Evolutionary conservation across 2,888 invertebrate species (phyloP), one percentile per base, ranked within the genome.

Genomic region (Drosophila suboccidentalis): DNA sequence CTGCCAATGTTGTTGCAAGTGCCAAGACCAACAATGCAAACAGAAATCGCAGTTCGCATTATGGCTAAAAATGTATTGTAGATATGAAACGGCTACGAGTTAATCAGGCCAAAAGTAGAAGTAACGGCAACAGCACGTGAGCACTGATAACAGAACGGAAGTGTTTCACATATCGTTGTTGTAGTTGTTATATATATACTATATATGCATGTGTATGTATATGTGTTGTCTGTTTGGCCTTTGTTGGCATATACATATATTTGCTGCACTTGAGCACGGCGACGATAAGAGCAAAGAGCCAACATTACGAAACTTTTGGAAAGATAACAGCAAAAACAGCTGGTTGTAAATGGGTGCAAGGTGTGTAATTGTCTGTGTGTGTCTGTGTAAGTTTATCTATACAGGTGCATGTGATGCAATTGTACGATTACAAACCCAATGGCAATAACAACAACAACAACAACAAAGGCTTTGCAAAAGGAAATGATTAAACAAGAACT

Each of bases 341-440:
- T 57, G 57, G 46, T 38, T 57, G 57, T 46, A 17, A 55, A 32
- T 34, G 44, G 22, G 43, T 55, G 46, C 17, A 22, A 39, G n/a
- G 43, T 55, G 29, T 57, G 38, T 4, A 13, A 10, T 8, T 49
- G 10, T 17, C 11, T n/a, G 13, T 34, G 32, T 49, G 32, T 19
- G 11, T 32, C 1, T 34, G 17, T 47, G 17, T 32, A 8, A 22
- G 47, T 55, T 66, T 71, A 76, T 72, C 63, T 43, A 58, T 46
- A 71, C 78, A 84, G 82, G 69, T 73, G 82, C 69, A 66, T 60
- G 60, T 84, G 83, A 75, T 85, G 85, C 74, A 82, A 85, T 81
- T 73, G 65, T 36, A 17, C 70, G 85, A 75, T 87, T 87, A 75
- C 68, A 50, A 78, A 75, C 59, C 69, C 70, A 86, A 78, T 78